A percentile compares a stretch with the other conserved stretches of the same genome.
These are phyloP conservation scores for Trissolcus basalis DNA, from an alignment of 1,140 invertebrate species.

Conservation along the genomic window DNA sequence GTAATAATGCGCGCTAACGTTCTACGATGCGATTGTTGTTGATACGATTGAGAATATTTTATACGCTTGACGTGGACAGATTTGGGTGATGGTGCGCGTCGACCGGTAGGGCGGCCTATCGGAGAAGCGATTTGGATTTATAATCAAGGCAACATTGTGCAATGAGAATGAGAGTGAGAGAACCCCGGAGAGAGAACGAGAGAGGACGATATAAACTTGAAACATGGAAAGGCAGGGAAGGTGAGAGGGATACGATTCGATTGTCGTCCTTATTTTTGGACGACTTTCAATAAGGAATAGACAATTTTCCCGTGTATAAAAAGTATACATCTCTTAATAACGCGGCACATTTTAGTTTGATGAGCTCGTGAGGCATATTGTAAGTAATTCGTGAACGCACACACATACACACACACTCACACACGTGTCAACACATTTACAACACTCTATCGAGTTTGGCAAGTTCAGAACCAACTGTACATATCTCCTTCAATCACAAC, in stretches of 20 bases:
- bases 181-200: slow-evolving; percentile 2
- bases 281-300: slow-evolving; percentile 11
- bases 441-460: slow-evolving; percentile 32
- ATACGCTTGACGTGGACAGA: slow-evolving; percentile 70
- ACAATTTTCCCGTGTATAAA: slow-evolving; percentile 31
- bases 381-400: slow-evolving; percentile 43
- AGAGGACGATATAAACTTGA: slow-evolving; percentile 7
- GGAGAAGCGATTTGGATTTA: slow-evolving; percentile 28
- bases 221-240: slow-evolving; percentile 27
- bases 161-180: slow-evolving; percentile 7
- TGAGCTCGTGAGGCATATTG: slow-evolving; percentile 44
- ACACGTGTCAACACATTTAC: slow-evolving; percentile 11
- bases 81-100: slow-evolving; percentile 47
- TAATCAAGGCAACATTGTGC: slow-evolving; percentile 25
- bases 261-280: slow-evolving; percentile 6
- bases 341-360: slow-evolving; percentile 27
- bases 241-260: slow-evolving; percentile 20
- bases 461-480: slow-evolving; percentile 22
- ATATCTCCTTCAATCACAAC: slow-evolving; percentile 13
- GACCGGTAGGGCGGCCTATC: slow-evolving; percentile 35
- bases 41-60: slow-evolving; percentile 76
- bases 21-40: slow-evolving; percentile 75
- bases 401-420: slow-evolving; percentile 9
- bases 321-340: slow-evolving; percentile 17
- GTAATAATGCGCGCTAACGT: slow-evolving; percentile 73